Conservation (phyloP, 2,888 invertebrate species). For the Drosophila parthenogenetica region DNA sequence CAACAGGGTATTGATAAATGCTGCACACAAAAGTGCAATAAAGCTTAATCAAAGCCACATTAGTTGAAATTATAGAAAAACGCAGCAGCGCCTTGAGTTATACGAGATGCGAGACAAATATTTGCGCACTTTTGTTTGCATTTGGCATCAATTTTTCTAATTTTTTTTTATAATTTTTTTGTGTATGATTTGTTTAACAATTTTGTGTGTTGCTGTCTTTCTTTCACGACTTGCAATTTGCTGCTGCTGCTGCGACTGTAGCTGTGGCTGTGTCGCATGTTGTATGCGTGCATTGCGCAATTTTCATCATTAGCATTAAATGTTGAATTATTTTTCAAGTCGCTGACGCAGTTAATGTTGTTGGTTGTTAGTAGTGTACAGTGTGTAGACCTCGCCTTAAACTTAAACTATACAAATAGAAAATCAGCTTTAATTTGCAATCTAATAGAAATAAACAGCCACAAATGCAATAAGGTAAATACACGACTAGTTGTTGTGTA, state of each 20-base stretch:
- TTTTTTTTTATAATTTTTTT: not conserved
- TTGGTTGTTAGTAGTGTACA: not conserved
- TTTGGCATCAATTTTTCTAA: conserved; percentile 69
- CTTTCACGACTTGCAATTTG: conserved; percentile 1
- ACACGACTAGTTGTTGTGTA: conserved; percentile 31
- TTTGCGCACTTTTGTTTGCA: conserved; percentile 75
- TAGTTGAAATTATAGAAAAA: conserved; percentile 75
- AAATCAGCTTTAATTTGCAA: conserved; percentile 73
- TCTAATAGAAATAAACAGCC: conserved; percentile 78
- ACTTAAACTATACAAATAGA: conserved; percentile 65
- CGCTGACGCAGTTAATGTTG: conserved; percentile 79
- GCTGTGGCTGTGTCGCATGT: conserved; percentile 3
- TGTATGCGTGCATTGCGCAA: conserved; percentile 73
- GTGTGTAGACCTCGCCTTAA: conserved; percentile 50
- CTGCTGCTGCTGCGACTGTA: not conserved
- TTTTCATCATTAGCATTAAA: conserved; percentile 83
- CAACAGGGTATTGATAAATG: conserved; percentile 27
- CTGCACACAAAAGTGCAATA: conserved; percentile 58
- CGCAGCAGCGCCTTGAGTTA: conserved; percentile 51
- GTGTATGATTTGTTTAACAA: conserved; percentile 70
- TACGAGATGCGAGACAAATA: conserved; percentile 62
- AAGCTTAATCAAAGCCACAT: conserved; percentile 72
- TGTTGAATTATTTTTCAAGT: conserved; percentile 83
- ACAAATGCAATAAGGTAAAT: conserved; percentile 56
- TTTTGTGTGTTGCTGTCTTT: conserved; percentile 25